A percentile compares a stretch with the other conserved stretches of the same genome.
Conservation (phyloP, 2,797 vertebrate genomes). For the Argya squamiceps region DNA sequence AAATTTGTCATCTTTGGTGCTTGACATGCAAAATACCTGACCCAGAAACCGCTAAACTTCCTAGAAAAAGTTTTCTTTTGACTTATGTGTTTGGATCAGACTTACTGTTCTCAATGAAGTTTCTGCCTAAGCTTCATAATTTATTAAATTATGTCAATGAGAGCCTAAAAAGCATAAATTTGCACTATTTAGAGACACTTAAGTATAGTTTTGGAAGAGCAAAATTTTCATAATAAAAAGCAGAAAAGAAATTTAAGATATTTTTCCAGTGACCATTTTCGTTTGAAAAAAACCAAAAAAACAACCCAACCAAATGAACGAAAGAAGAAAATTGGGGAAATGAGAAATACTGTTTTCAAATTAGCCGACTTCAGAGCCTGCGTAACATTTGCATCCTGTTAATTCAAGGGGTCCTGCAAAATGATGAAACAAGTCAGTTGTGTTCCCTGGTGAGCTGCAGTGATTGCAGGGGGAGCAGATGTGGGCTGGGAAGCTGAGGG, state of each 20-base stretch:
- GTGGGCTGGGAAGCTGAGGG: not conserved
- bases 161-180: not conserved
- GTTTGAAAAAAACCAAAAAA: not conserved
- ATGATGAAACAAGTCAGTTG: not conserved
- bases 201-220: not conserved
- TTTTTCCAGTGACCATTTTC: not conserved
- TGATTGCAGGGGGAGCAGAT: not conserved
- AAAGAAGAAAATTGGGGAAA: constrained; percentile 42
- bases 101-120: not conserved
- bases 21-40: constrained; percentile 19
- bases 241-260: constrained; percentile 4
- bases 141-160: not conserved
- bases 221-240: not conserved
- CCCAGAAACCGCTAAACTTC: not conserved
- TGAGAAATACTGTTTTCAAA: constrained; percentile 19
- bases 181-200: not conserved
- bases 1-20: not conserved
- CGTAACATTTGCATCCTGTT: constrained; percentile 1
- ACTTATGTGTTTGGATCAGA: not conserved
- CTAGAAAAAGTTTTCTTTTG: constrained; percentile 42
- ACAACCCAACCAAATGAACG: not conserved
- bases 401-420: not conserved
- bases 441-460: not conserved
- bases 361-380: not conserved
- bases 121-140: not conserved